Base-by-base conservation (phyloP, 2,888 invertebrate species). In the Theretra japonica region DNA sequence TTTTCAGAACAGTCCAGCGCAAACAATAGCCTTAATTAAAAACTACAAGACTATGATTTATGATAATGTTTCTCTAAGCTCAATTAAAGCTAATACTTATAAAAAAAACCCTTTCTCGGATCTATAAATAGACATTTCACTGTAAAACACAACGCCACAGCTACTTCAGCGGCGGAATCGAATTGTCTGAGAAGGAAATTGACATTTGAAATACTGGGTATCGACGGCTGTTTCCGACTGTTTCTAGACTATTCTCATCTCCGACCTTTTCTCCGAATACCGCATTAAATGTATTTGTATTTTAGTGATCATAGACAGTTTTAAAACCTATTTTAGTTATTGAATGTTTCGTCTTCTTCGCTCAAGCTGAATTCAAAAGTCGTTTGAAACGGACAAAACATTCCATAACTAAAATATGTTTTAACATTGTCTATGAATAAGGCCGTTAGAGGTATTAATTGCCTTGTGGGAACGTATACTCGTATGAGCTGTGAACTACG, bases 161-260 rank as follows among this genome's bases (percentile, higher is more conserved):
- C 33, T 71, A 56, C 23, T 72, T 71, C 70, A 48, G 69, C 33
- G 23, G 28, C 30, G 60, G 70, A 81, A 80, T 80, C 72, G 72
- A 81, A 77, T 80, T 76, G 82, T 81, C 82, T 80, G 72, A 69
- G 30, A 59, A 71, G 80, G 78, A 81, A 77, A 82, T 82, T 73
- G 75, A 73, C 69, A 74, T 77, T 53, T 69, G 57, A 72, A 76
- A 70, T 60, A 65, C 65, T 30, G 72, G 74, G 73, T 75, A 65
- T 69, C 30, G 70, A 41, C 68, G 74, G 75, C 73, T 75, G 80
- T 79, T 76, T 82, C 76, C 76, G 78, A 17, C 30, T 73, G n/a
- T 70, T 65, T 71, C 41, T 30, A 65, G 15, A n/a, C 8, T 28
- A 25, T 71, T 33, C 56, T 21, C 17, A 65, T 62, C 8, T 5